Conservation (phyloP, 2,797 vertebrate genomes). For the Balearica regulorum region DNA sequence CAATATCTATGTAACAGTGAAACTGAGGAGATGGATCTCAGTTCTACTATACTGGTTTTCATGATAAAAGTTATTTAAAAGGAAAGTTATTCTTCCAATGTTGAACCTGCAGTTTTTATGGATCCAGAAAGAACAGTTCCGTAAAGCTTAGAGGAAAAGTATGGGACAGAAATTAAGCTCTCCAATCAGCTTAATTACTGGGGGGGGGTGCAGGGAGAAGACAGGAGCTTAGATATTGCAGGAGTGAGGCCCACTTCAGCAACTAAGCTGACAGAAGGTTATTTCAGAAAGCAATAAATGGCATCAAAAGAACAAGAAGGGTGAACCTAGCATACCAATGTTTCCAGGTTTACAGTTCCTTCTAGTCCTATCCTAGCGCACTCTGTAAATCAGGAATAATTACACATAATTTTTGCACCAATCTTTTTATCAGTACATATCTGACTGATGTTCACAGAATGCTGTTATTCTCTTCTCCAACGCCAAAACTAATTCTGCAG, state of each 20-base stretch:
- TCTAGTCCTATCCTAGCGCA: neutral
- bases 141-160: neutral
- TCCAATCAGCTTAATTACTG: neutral
- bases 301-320: neutral
- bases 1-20: neutral
- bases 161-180: neutral
- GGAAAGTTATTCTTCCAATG: neutral
- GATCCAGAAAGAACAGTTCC: neutral
- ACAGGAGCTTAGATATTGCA: neutral
- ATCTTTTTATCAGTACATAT: neutral
- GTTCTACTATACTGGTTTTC: slow-evolving; percentile 22
- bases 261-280: neutral
- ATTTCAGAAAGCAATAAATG: neutral
- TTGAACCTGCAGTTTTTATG: neutral
- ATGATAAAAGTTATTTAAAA: neutral
- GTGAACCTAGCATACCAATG: neutral
- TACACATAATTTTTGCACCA: neutral
- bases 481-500: neutral
- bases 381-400: neutral
- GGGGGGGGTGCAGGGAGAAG: no score
- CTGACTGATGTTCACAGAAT: neutral
- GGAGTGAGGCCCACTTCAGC: neutral
- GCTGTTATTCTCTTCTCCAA: neutral
- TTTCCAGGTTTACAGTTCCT: neutral
- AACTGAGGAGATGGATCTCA: neutral